Evolutionary conservation across 2,797 vertebrate species (phyloP), one percentile per base, ranked within the genome.

Genomic region (Tamandua tetradactyla): DNA sequence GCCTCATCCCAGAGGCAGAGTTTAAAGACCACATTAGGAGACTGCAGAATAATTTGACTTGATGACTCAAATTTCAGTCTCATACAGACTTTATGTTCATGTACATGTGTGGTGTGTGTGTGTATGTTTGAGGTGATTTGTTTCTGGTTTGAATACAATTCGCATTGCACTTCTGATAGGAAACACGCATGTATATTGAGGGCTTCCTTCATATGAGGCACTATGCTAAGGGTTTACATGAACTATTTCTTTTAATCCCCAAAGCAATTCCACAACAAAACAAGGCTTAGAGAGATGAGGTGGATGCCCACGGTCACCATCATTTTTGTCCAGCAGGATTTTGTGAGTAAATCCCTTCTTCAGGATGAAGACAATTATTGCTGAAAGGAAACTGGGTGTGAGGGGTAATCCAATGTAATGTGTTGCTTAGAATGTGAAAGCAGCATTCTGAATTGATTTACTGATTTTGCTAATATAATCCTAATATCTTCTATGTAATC

Each of bases 401-500:
- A 49, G 37, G 3, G 20, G 22, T 15, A 91, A 85, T 61, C 27
- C 37, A 79, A 76, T 59, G 27, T 20, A 59, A 30, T 72, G 25
- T 42, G 3, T 40, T 82, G 20, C 40, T 89, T 68, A 64, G 52
- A 69, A 83, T 27, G 2, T 47, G 49, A 57, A 76, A 82, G 2
- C 15, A 78, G 66, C 68, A 35, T 80, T 85, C 47, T 69, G n/a
- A 93, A 69, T 91, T 68, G 71, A 94, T 52, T 96, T 59, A 49
- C 37, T 90, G n/a, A 87, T 55, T 75, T 79, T 75, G 9, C 23
- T 79, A 90, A 61, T 37, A 61, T 78, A 82, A 68, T 68, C 22
- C 68, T 89, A 75, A 84, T 42, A n/a, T 83, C 68, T 93, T 20
- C 59, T 69, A 66, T 59, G 14, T 44, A 89, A 72, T 66, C 69